Conservation (phyloP, 1,140 invertebrate genomes). For the Teleopsis dalmanni region DNA sequence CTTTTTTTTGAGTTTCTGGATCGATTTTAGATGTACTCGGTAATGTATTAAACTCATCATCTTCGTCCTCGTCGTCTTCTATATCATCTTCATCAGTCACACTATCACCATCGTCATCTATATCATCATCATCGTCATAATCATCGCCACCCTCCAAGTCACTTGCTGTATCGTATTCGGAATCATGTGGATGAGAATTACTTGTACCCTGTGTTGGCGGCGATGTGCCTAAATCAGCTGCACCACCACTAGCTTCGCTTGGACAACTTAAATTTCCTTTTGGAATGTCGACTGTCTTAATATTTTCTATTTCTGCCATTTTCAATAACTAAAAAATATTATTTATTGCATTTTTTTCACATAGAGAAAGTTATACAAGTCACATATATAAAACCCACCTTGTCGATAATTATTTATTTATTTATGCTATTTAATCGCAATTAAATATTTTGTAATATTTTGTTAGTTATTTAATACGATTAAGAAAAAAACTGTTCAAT, state of each 20-base stretch:
- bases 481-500: no score
- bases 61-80: constrained; percentile 46
- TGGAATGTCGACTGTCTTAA: no score
- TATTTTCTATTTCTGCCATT: no score
- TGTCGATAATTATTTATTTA: no score
- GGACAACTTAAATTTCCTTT: no score
- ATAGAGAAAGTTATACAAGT: no score
- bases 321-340: no score
- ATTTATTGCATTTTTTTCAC: no score
- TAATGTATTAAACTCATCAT: constrained; percentile 47
- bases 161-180: constrained; percentile 41
- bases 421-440: no score
- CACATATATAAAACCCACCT: no score
- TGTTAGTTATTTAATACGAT: no score
- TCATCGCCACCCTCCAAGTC: constrained; percentile 45
- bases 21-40: constrained; percentile 49
- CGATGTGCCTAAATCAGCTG: constrained; percentile 26
- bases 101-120: constrained; percentile 27
- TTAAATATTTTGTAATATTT: no score
- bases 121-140: constrained; percentile 23
- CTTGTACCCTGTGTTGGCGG: constrained; percentile 32
- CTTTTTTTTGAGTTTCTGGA: constrained; percentile 58
- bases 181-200: constrained; percentile 41
- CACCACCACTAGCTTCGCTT: neutral
- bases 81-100: constrained; percentile 40